Percentiles rank a stretch among this genome's conserved stretches.
Conservation (phyloP, 53 echinoderm and acorn worm species). For the Zoroaster sp. region DNA sequence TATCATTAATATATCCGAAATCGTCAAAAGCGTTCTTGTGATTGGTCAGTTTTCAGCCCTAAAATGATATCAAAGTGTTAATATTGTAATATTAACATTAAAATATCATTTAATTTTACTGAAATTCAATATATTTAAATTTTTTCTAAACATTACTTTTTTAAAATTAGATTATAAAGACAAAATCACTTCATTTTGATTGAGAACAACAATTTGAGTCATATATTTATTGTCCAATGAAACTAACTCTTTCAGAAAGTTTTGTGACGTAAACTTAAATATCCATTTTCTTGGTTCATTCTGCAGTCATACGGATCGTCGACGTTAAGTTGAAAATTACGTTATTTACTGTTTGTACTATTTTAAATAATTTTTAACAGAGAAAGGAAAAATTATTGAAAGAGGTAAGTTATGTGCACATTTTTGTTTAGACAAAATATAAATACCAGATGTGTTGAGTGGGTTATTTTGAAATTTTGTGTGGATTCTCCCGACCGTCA, state of each 20-base stretch:
- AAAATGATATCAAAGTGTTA: too few species aligned
- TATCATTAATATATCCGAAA: not conserved
- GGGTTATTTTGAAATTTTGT: not conserved
- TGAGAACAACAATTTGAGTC: too few species aligned
- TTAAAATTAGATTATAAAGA: not conserved
- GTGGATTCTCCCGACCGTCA: not conserved
- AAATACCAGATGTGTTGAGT: not conserved
- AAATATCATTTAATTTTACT: too few species aligned
- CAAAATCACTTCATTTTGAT: not conserved
- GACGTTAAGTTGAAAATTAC: not conserved
- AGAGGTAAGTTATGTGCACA: not conserved
- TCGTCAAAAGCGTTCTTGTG: not conserved
- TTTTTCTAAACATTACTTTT: not conserved
- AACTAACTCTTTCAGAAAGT: not conserved
- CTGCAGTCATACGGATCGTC: not conserved
- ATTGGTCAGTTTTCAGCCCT: not conserved
- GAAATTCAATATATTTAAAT: not conserved
- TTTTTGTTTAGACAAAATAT: not conserved
- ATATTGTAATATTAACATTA: too few species aligned
- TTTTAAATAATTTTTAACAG: not conserved
- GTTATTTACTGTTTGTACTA: not conserved
- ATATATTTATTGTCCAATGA: not conserved
- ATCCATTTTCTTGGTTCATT: not conserved
- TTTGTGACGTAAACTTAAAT: constrained; percentile 28
- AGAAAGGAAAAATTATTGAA: not conserved